Conservation (phyloP, 2,888 invertebrate species). For the Hirtodrosophila alboralis region DNA sequence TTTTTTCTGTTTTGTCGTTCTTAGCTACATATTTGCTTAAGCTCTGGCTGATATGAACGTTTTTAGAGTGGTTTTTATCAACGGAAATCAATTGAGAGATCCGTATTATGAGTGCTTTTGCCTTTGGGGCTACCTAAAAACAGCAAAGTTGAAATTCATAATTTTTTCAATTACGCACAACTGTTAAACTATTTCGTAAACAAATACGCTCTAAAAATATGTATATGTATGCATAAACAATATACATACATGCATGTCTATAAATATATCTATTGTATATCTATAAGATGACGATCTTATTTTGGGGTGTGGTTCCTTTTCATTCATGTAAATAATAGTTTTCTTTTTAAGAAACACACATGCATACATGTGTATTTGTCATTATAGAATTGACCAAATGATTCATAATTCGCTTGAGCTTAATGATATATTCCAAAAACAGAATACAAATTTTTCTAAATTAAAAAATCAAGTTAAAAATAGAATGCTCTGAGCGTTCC, state of each 20-base stretch:
- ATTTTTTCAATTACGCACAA: too few relatives aligned
- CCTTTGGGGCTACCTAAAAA: too few relatives aligned
- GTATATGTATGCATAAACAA: slow-evolving; percentile 21
- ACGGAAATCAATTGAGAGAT: slow-evolving; percentile 60
- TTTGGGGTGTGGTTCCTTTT: slow-evolving; percentile 52
- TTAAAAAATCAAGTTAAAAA: slow-evolving; percentile 36
- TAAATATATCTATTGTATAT: slow-evolving; percentile 7
- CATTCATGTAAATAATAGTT: slow-evolving; percentile 35
- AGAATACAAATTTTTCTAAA: slow-evolving; percentile 23
- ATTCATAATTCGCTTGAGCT: slow-evolving; percentile 30
- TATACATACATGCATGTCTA: slow-evolving; percentile 2
- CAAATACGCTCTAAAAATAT: slow-evolving; percentile 23
- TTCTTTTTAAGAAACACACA: background rate
- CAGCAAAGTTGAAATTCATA: background rate
- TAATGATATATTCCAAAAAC: slow-evolving; percentile 35
- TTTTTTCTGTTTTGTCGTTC: background rate
- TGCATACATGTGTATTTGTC: background rate
- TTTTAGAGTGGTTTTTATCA: slow-evolving; percentile 40
- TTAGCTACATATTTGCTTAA: slow-evolving; percentile 12
- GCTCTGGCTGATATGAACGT: slow-evolving; percentile 12
- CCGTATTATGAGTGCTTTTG: slow-evolving; percentile 20
- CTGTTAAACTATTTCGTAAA: slow-evolving; percentile 23
- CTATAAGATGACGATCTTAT: slow-evolving; percentile 1
- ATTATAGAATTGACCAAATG: slow-evolving; percentile 35
- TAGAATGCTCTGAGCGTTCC: slow-evolving; percentile 22